These are phyloP conservation scores for Callorhinus ursinus DNA, from an alignment of 2,113 vertebrate genomes.

Conservation along the genomic window DNA sequence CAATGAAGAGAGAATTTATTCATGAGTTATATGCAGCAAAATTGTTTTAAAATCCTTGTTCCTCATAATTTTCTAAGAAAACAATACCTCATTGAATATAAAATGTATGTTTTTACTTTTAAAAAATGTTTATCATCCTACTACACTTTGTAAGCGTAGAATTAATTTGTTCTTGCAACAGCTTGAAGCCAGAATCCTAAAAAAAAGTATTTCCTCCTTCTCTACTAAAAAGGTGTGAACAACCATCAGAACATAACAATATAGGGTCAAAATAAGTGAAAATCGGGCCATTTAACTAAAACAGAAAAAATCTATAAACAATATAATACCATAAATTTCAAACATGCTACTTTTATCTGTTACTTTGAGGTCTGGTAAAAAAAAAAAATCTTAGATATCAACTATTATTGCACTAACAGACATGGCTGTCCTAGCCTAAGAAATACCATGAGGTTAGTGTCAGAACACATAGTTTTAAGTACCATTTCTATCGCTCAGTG, in stretches of 20 bases:
- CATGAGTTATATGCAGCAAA: not conserved
- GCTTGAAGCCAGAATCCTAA: constrained; percentile 15
- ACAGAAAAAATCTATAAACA: not conserved
- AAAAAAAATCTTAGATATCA: not conserved
- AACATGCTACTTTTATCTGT: not conserved
- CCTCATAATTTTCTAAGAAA: constrained; percentile 27
- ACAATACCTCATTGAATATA: constrained; percentile 11
- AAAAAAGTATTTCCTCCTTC: not conserved
- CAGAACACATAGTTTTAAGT: not conserved
- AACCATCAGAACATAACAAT: not conserved
- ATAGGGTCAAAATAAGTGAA: not conserved
- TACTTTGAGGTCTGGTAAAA: not conserved
- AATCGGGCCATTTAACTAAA: not conserved
- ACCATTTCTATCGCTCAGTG: not conserved
- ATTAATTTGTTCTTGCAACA: constrained; percentile 28
- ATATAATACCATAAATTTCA: not conserved
- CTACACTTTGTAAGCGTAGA: not conserved
- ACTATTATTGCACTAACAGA: not conserved
- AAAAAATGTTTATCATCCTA: constrained; percentile 32
- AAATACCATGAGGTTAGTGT: not conserved
- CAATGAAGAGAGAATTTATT: constrained; percentile 47
- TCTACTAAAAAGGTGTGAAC: constrained; percentile 9
- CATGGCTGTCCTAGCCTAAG: not conserved
- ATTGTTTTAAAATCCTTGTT: not conserved
- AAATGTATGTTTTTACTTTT: constrained; percentile 9